phyloP scores from a whole-genome alignment of 23 tunicate species.

The Aplidium turbinatum region DNA sequence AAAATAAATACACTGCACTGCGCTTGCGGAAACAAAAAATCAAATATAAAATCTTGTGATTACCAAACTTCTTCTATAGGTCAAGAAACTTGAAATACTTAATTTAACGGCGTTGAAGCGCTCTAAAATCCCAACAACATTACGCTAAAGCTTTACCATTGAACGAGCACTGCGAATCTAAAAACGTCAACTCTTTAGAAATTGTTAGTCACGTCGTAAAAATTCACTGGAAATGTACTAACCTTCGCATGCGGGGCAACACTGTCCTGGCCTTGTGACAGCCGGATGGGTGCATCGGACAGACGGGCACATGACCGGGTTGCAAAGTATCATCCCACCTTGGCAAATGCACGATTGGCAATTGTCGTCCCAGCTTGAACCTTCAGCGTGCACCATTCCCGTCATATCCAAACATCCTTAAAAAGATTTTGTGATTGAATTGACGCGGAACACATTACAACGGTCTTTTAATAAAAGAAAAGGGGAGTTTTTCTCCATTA shows the following conservation, averaged over 20 bases:
- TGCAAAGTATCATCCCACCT: slow-evolving; percentile 76
- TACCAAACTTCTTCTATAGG: background rate
- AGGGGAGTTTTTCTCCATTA: background rate
- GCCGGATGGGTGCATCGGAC: slow-evolving; percentile 69
- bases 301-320: slow-evolving; percentile 49
- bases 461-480: background rate
- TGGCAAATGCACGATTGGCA: slow-evolving; percentile 77
- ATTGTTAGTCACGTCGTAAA: no score
- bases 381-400: slow-evolving; percentile 54
- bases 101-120: no score
- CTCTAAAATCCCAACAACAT: no score
- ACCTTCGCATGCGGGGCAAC: slow-evolving; percentile 68
- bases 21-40: no score
- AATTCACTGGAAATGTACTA: no score
- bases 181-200: no score
- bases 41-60: no score
- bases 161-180: background rate
- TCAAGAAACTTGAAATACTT: no score
- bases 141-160: background rate
- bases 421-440: background rate
- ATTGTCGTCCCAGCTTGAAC: slow-evolving; percentile 56
- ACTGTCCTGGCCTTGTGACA: slow-evolving; percentile 16
- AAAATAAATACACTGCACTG: no score
- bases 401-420: slow-evolving; percentile 64
- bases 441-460: background rate